Evolutionary conservation across 1,140 invertebrate species (phyloP), one percentile per base, ranked within the genome.

Genomic region (Lasioglossum albipes): DNA sequence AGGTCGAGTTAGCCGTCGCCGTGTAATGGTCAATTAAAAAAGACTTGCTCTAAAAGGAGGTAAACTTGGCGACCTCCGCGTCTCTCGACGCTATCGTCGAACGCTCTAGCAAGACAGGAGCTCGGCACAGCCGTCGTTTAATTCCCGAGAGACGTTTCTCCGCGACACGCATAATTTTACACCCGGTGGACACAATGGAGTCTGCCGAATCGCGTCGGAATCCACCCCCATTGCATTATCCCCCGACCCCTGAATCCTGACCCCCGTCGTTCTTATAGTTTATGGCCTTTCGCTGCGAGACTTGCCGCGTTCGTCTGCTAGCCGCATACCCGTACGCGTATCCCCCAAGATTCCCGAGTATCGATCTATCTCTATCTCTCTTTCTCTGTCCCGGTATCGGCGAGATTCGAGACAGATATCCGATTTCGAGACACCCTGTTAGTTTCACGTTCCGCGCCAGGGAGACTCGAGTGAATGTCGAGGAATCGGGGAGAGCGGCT

Each of bases 201-300:
- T 31, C 52, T 18, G 52, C 18, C 52, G 52, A 54, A 36, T 67
- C 42, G 36, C 36, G 41, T 45, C 31, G 66, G 68, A 69, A 49
- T 77, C 66, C 74, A 42, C 36, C 20, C 61, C 66, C 27, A 49
- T 68, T 70, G 57, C 74, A 64, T 76, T 81, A 62, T 76, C 45
- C 52, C 54, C n/a, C 54, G 36, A 36, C 36, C 16, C 57, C 54
- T 42, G 18, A 12, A 49, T 27, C 49, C 49, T 64, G 42, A 73
- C 18, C 69, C 42, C 31, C 54, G 41, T 10, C 49, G 27, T 36
- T 45, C 42, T 20, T 64, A 57, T 66, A 22, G 61, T 73, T 79
- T 79, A 79, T 79, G 49, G n/a, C 73, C 77, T 49, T 59, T 74
- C 77, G 41, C 52, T 49, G 2, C 27, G 36, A 79, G 36, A 79